A percentile compares a stretch with the other conserved stretches of the same genome.
Conservation (phyloP, 2,888 invertebrate species). For the Eudemis profundana region DNA sequence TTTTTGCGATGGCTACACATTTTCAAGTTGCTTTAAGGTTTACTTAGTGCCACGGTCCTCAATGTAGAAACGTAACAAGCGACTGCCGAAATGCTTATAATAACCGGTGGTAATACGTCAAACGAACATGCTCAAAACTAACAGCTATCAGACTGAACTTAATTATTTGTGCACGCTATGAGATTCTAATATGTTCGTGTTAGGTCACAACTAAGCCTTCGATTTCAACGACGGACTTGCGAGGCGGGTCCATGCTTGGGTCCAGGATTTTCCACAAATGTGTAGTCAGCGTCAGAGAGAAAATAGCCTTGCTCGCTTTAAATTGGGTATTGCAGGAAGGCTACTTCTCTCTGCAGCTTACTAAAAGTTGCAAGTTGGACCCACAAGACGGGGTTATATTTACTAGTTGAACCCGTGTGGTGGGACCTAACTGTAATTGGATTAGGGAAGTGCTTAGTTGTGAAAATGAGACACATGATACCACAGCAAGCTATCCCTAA, state of each 20-base stretch:
- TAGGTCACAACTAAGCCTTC: neutral
- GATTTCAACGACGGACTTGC: neutral
- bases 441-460: neutral
- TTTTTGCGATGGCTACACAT: no score
- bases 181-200: slow-evolving; percentile 45
- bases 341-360: no score
- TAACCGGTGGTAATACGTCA: slow-evolving; percentile 54
- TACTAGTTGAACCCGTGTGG: neutral
- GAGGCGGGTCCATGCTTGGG: neutral
- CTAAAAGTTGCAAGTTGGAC: no score
- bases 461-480: slow-evolving; percentile 18
- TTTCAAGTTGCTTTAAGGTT: neutral
- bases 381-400: neutral
- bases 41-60: slow-evolving; percentile 24
- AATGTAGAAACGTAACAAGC: slow-evolving; percentile 19
- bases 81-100: slow-evolving; percentile 46
- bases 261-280: no score
- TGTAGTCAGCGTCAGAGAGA: no score
- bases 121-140: slow-evolving; percentile 55
- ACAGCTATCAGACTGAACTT: slow-evolving; percentile 55
- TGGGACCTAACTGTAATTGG: neutral
- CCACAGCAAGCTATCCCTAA: neutral
- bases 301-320: no score
- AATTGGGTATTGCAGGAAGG: no score
- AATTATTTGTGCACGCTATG: slow-evolving; percentile 58